Evolutionary conservation across 2,113 vertebrate genomes (phyloP).

Genomic region (Ochotona princeps): DNA sequence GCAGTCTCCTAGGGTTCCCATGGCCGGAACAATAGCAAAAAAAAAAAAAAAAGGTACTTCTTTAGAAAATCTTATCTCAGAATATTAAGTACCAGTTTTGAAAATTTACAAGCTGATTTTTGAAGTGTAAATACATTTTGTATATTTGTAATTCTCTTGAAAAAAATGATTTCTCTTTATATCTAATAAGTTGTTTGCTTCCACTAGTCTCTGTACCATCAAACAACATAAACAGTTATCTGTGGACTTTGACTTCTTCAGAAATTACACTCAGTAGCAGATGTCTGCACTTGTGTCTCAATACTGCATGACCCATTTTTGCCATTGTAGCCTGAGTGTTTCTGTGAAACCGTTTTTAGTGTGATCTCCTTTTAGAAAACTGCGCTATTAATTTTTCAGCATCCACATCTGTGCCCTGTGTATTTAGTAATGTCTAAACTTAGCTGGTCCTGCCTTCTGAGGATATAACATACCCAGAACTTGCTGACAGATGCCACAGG

Average conservation of each 20-base stretch:
- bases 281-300: background rate
- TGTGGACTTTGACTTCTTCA: background rate
- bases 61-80: conserved; percentile 16
- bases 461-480: conserved; percentile 18
- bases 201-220: background rate
- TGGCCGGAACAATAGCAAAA: conserved; percentile 38
- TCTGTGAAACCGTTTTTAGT: background rate
- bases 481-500: conserved; percentile 4
- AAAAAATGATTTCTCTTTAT: background rate
- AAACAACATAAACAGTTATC: background rate
- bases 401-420: conserved; percentile 46
- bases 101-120: background rate
- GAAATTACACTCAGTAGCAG: background rate
- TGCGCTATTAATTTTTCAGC: conserved; percentile 62
- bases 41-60: conserved; percentile 70
- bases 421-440: conserved; percentile 44
- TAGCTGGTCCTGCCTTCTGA: conserved; percentile 26
- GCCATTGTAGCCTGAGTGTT: background rate
- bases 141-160: background rate
- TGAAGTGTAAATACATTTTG: background rate
- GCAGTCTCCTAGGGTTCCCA: conserved; percentile 77
- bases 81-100: background rate
- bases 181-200: background rate
- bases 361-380: conserved; percentile 4
- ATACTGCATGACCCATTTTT: conserved; percentile 13